Evolutionary conservation across 2,888 invertebrate genomes (phyloP).

Genomic region (Pheosia gnoma): DNA sequence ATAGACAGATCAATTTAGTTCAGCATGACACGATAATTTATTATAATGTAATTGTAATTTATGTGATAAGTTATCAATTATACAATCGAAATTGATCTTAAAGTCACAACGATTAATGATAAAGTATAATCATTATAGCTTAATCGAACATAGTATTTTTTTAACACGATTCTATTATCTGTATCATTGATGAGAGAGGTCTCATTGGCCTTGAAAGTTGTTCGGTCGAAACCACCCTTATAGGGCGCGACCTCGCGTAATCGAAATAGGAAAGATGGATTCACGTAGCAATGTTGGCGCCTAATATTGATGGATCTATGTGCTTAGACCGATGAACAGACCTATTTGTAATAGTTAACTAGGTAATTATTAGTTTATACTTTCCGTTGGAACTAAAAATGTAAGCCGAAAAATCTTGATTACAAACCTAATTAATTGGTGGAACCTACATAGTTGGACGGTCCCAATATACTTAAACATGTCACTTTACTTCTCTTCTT

Average conservation of each 20-base stretch:
- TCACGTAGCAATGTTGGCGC: conserved; percentile 23
- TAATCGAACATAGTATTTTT: conserved; percentile 18
- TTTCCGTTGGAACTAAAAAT: conserved; percentile 9
- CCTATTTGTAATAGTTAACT: neutral
- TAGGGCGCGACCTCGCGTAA: conserved; percentile 38
- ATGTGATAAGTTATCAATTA: conserved; percentile 23
- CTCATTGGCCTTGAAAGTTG: conserved; percentile 37
- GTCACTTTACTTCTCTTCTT: too few relatives aligned
- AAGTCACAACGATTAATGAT: conserved; percentile 10
- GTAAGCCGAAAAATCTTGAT: conserved; percentile 5
- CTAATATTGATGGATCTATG: conserved; percentile 31
- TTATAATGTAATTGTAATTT: conserved; percentile 25
- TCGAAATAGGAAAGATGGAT: conserved; percentile 47
- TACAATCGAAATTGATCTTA: conserved; percentile 23
- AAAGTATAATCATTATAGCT: conserved; percentile 26
- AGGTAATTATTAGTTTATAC: too few relatives aligned
- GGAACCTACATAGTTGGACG: neutral
- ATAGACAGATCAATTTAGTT: conserved; percentile 4
- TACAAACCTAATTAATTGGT: conserved; percentile 3
- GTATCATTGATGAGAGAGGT: conserved; percentile 16
- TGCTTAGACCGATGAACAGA: neutral
- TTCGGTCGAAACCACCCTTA: conserved; percentile 30
- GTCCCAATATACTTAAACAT: neutral
- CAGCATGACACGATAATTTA: conserved; percentile 14
- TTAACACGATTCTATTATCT: neutral